Evolutionary conservation across 2,888 invertebrate species (phyloP), one percentile per base, ranked within the genome.

Genomic region (Sesia apiformis): DNA sequence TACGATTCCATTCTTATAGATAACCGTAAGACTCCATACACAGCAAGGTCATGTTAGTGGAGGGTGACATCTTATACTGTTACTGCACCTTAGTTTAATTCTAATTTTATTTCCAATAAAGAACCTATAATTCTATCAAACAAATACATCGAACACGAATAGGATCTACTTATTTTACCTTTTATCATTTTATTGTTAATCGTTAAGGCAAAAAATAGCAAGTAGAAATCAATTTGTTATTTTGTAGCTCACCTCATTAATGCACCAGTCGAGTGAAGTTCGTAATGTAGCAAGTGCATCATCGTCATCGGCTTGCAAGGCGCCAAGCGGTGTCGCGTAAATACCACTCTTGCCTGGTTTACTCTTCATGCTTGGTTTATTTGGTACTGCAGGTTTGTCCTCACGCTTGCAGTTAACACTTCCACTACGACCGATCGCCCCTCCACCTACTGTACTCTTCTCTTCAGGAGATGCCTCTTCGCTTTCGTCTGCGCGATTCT

Each of bases 241-340:
- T 23, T 23, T 6, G 46, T 0, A 6, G 50, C 60, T 53, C 57
- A 84, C 85, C 77, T 87, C 83, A 56, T 73, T 75, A 38, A 82
- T 75, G 91, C 90, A 82, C 92, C 92, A 75, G 87, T 92, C 67
- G 91, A 91, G 64, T 88, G 94, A 60, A 85, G 91, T 76, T 91
- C 95, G 62, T 67, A 82, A 84, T 55, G 83, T 75, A 52, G 79
- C 90, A 53, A 91, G 84, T 38, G 90, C 78, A 40, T 85, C 84
- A 52, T 83, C 82, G 51, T 85, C 69, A 53, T 72, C 64, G 64
- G 81, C 67, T 82, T 90, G 91, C 0, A 85, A 81, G 0, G 90
- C 88, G 84, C 58, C 73, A 63, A 58, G 76, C 5, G 96, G 96
- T 5, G 96, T 96, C 8, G 97, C 96, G 72, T 96, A 96, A 56